phyloP scores from a whole-genome alignment of 2,888 invertebrate species.

The Hypolimnas misippus region DNA sequence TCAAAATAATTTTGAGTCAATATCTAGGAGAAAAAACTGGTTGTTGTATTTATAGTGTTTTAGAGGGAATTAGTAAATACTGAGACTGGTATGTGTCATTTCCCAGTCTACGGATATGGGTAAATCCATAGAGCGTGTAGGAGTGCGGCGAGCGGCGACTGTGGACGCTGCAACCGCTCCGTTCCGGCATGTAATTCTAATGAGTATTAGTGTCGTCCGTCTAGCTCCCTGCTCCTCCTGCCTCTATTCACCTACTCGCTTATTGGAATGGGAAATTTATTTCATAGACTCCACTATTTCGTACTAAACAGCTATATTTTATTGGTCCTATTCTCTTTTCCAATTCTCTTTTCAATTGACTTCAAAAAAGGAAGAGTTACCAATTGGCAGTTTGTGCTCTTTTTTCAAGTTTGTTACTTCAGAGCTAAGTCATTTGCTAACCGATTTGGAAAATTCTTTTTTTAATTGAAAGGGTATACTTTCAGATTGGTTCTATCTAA shows the following conservation, averaged over 20 bases:
- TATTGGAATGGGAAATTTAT: constrained; percentile 37
- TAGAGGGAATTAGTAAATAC: constrained; percentile 21
- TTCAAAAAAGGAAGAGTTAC: too few species aligned
- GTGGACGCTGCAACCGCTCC: constrained; percentile 49
- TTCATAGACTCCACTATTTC: constrained; percentile 25
- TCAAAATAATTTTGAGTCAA: background rate
- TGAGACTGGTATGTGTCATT: constrained; percentile 35
- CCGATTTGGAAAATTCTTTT: too few species aligned
- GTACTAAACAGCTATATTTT: background rate
- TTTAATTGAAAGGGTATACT: too few species aligned
- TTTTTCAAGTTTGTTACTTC: too few species aligned
- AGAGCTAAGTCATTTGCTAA: too few species aligned
- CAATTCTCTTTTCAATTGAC: too few species aligned
- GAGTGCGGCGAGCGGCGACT: constrained; percentile 40
- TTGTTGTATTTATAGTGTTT: background rate
- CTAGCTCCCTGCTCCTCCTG: constrained; percentile 46
- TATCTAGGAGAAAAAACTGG: background rate
- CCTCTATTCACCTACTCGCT: constrained; percentile 37
- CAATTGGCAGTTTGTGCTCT: too few species aligned
- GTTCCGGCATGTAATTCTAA: constrained; percentile 82
- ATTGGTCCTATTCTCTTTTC: background rate
- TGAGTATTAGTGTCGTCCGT: constrained; percentile 80
- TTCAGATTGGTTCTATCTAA: too few species aligned
- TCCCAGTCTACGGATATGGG: constrained; percentile 32
- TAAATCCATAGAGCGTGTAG: constrained; percentile 42